Evolutionary conservation across 2,113 vertebrate species (phyloP), one percentile per base, ranked within the genome.

Genomic region (Willisornis vidua): DNA sequence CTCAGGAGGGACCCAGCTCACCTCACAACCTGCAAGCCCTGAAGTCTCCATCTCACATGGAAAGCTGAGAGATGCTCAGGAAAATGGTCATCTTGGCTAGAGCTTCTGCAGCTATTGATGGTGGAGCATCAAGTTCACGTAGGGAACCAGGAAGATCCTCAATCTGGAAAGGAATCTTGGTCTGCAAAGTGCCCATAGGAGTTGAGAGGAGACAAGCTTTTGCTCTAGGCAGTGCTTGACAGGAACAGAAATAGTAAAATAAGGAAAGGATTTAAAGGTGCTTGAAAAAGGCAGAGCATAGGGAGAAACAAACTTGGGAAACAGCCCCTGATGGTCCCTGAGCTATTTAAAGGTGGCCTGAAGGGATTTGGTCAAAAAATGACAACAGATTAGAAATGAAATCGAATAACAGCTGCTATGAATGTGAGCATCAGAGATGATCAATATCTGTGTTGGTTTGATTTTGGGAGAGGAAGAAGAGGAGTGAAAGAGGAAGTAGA

Each of bases 281-380:
- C 59, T 97, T 97, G 61, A 43, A 97, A 94, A 75, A 96, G 89
- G 61, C 74, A 85, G 89, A 96, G 75, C 52, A n/a, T 35, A 87
- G 74, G 48, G 73, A 94, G 94, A 95, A 96, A 92, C n/a, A 91
- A 89, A 97, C 76, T 80, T 94, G 94, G 52, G 70, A 93, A 96
- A 94, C 55, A 97, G 72, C 29, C 57, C 93, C 93, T 92, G 80
- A 84, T 72, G 71, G 63, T 94, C 85, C 84, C 80, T 68, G 89
- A 96, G 80, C 62, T 97, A 73, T 96, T 97, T 97, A 96, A 97
- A 93, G 94, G 71, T n/a, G 61, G 43, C 31, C 97, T 97, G 95
- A 97, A 96, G 93, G 82, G 94, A 96, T 96, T 97, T 97, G 87
- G 37, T 71, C 2, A 85, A 90, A 97, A 92, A 94, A 93, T 81